Evolutionary conservation across 2,888 invertebrate genomes (phyloP).

Genomic region (Tinea pellionella): DNA sequence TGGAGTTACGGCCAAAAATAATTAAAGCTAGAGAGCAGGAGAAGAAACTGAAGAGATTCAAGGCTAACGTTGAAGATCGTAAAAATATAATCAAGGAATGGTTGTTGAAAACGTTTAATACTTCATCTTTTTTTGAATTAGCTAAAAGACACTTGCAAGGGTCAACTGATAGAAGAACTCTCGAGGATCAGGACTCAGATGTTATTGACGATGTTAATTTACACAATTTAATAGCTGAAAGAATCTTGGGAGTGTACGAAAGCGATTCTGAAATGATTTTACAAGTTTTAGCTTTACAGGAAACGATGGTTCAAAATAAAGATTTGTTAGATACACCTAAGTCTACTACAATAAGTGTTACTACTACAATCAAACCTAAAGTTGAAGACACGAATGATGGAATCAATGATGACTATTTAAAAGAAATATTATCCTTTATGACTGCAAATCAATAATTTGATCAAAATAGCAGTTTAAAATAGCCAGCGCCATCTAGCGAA

Average conservation of each 20-base stretch:
- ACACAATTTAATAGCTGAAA: slow-evolving; percentile 46
- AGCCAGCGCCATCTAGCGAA: background rate
- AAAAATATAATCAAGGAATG: slow-evolving; percentile 55
- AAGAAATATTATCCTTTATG: background rate
- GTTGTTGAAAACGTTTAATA: slow-evolving; percentile 49
- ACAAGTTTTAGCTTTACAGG: slow-evolving; percentile 42
- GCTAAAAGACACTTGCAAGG: slow-evolving; percentile 43
- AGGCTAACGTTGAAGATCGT: slow-evolving; percentile 51
- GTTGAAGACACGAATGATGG: background rate
- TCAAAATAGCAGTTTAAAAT: background rate
- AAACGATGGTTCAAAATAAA: slow-evolving; percentile 28
- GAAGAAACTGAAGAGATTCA: slow-evolving; percentile 47
- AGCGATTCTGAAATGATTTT: slow-evolving; percentile 41
- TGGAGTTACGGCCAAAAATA: slow-evolving; percentile 44
- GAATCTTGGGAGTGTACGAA: slow-evolving; percentile 38
- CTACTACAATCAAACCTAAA: too few relatives aligned
- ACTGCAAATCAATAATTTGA: background rate
- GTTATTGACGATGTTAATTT: slow-evolving; percentile 47
- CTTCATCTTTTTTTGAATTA: slow-evolving; percentile 43
- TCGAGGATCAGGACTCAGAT: slow-evolving; percentile 21
- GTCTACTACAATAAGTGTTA: too few relatives aligned
- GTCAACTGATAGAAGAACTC: slow-evolving; percentile 32
- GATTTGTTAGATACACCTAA: background rate
- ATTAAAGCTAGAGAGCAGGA: slow-evolving; percentile 43
- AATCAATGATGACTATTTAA: background rate